Conservation (phyloP, 2,888 invertebrate species). For the Eilema griseolum region DNA sequence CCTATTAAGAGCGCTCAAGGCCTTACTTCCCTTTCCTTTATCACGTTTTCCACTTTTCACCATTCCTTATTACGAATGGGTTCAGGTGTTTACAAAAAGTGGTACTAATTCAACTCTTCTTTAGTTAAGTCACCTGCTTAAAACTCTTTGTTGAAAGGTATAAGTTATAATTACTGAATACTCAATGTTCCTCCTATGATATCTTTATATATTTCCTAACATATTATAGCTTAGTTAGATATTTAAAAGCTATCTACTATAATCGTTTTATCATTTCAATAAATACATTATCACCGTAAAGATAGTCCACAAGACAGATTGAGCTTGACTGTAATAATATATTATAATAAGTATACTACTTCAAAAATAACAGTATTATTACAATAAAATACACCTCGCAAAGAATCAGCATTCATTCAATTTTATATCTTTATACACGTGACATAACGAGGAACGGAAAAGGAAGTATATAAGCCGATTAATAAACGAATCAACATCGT, state of each 20-base stretch:
- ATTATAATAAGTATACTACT: not conserved
- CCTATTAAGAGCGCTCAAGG: too few relatives aligned
- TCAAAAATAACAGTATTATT: not conserved
- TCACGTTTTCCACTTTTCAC: too few relatives aligned
- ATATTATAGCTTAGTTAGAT: not conserved
- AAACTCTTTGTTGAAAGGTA: too few relatives aligned
- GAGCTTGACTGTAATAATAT: not conserved
- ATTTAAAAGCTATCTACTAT: not conserved
- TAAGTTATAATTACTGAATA: too few relatives aligned
- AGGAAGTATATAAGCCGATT: constrained; percentile 30
- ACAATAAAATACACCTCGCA: not conserved
- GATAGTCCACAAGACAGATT: constrained; percentile 3
- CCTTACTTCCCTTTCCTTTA: too few relatives aligned
- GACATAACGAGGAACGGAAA: constrained; percentile 11
- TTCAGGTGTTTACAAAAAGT: too few relatives aligned
- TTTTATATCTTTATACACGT: not conserved
- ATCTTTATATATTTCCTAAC: not conserved
- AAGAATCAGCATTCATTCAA: not conserved
- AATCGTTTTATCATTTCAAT: constrained; percentile 9
- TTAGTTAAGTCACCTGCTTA: too few relatives aligned
- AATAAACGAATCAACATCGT: constrained; percentile 23
- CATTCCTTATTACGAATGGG: too few relatives aligned
- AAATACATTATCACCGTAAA: constrained; percentile 1
- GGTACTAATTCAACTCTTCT: too few relatives aligned
- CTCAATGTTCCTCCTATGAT: not conserved